Conservation (phyloP, 1,140 invertebrate genomes). For the Akabosia matsudoensis region DNA sequence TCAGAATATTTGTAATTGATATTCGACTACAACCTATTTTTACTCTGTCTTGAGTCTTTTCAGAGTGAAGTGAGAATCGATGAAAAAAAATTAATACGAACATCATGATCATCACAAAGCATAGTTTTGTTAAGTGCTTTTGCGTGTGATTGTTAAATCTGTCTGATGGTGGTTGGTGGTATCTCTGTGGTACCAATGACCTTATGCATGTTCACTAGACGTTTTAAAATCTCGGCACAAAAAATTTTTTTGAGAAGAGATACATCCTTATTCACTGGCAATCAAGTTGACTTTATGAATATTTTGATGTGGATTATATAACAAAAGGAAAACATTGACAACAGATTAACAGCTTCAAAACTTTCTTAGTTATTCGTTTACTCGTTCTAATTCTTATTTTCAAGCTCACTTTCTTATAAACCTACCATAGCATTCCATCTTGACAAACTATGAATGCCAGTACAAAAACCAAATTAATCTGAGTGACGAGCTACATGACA, state of each 20-base stretch:
- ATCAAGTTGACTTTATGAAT: too few relatives aligned
- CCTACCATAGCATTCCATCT: background rate
- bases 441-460: conserved; percentile 29
- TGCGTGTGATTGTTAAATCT: background rate
- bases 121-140: background rate
- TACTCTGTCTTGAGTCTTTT: background rate
- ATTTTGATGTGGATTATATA: background rate
- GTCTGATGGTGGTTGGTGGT: background rate
- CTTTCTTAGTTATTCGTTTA: too few relatives aligned
- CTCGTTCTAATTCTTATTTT: background rate
- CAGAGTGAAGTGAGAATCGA: background rate
- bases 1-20: background rate
- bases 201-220: background rate
- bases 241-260: too few relatives aligned
- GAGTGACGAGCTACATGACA: conserved; percentile 42
- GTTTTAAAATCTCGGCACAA: background rate
- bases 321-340: background rate
- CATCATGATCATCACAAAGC: background rate
- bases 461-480: conserved; percentile 43
- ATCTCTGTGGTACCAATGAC: background rate
- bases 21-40: background rate
- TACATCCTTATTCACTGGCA: too few relatives aligned
- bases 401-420: background rate
- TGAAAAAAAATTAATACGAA: background rate
- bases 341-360: background rate